A percentile compares a stretch with the other conserved stretches of the same genome.
Evolutionary conservation across 1,140 invertebrate species (phyloP).

Genomic region (Drosophila navojoa): DNA sequence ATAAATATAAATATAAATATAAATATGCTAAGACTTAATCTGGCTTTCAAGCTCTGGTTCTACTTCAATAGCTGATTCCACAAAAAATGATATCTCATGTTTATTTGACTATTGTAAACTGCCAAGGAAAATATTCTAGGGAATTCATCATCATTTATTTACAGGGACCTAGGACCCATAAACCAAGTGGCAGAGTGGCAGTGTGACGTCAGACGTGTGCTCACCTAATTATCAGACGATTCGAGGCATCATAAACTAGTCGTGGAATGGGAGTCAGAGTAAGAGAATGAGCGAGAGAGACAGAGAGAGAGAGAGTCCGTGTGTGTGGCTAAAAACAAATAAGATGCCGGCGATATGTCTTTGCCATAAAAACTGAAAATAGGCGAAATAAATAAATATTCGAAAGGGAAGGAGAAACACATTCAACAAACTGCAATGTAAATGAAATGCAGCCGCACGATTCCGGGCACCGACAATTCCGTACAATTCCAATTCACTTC

Average conservation of each 20-base stretch:
- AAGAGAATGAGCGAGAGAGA: slow-evolving; percentile 4
- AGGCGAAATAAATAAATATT: slow-evolving; percentile 53
- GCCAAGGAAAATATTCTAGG: slow-evolving; percentile 16
- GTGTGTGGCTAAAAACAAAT: slow-evolving; percentile 47
- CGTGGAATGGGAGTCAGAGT: not conserved
- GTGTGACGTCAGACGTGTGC: slow-evolving; percentile 51
- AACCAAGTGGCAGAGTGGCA: slow-evolving; percentile 1
- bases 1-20: no score
- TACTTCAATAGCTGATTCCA: not conserved
- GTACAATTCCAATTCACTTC: slow-evolving; percentile 23
- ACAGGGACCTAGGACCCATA: slow-evolving; percentile 3
- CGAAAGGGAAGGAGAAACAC: slow-evolving; percentile 20
- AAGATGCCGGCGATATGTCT: slow-evolving; percentile 19
- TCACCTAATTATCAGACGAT: slow-evolving; percentile 76
- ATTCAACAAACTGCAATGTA: slow-evolving; percentile 34
- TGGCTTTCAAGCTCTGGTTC: no score
- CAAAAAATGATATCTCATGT: slow-evolving; percentile 15
- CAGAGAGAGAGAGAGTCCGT: not conserved
- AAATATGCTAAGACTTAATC: no score
- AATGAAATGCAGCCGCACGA: slow-evolving; percentile 24
- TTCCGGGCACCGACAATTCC: slow-evolving; percentile 12
- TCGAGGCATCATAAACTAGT: slow-evolving; percentile 65
- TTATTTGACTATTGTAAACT: slow-evolving; percentile 28
- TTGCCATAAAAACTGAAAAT: slow-evolving; percentile 39
- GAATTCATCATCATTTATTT: slow-evolving; percentile 34